Evolutionary conservation across 2,888 invertebrate genomes (phyloP), one percentile per base, ranked within the genome.

Genomic region (Syrphus vitripennis): DNA sequence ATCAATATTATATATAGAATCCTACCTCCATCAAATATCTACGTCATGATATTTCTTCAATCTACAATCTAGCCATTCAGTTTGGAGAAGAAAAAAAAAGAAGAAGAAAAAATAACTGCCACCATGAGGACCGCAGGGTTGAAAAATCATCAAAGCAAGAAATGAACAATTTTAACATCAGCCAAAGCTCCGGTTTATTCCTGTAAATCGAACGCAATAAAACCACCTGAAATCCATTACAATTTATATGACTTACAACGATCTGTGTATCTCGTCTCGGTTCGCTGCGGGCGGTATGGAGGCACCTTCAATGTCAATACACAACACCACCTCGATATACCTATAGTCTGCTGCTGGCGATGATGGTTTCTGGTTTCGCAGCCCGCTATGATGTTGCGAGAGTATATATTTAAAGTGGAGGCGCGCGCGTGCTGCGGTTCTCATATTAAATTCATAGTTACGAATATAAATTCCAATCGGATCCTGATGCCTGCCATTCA

Each of bases 161-260:
- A 86, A 86, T 77, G 82, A 86, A 78, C 82, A 82, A 82, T 82
- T 86, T 86, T 70, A 81, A 82, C 74, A 86, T 72, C 70, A 78
- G 34, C 77, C 70, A 63, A 74, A 82, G 74, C 74, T 78, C 77
- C 77, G 59, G 82, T 74, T 86, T 82, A 86, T 82, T 82, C 82
- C 74, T 82, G 82, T 82, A 86, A 86, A 86, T 86, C 77, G 86
- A 86, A 77, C 63, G 82, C 77, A 77, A 82, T 82, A 82, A 86
- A 82, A 86, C 77, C 86, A 86, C 86, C 86, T 86, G 82, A 86
- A 86, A 82, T 82, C 86, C 72, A 86, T 86, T 82, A 86, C 81
- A 82, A 86, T 86, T 86, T 86, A 82, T 77, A 82, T 82, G 78
- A 81, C 81, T 76, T 86, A 74, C n/a, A n/a, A n/a, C 71, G 74